Evolutionary conservation across 2,113 vertebrate genomes (phyloP).

Genomic region (Callipepla squamata): DNA sequence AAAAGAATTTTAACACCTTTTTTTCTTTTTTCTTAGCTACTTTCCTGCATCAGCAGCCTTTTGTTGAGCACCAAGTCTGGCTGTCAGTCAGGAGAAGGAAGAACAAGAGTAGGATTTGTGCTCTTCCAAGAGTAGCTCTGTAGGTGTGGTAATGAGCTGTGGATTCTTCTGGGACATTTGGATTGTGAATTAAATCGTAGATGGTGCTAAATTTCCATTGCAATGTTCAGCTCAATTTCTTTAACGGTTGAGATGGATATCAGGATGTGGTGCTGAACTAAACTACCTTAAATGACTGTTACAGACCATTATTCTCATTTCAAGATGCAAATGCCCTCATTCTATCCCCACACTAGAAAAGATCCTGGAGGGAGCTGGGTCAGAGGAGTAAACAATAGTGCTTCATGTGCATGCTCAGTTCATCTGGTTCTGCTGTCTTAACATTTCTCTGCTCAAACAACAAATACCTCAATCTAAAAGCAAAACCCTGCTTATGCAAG

Average conservation of each 20-base stretch:
- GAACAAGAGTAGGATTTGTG: background rate
- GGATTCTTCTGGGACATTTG: constrained; percentile 25
- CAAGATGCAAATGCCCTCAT: background rate
- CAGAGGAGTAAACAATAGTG: background rate
- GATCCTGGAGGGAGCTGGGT: background rate
- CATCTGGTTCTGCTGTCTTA: constrained; percentile 10
- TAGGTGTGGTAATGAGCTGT: constrained; percentile 26
- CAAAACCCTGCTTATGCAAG: background rate
- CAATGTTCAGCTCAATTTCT: constrained; percentile 6
- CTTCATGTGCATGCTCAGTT: background rate
- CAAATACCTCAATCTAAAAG: background rate
- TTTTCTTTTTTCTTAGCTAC: background rate
- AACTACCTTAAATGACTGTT: constrained; percentile 24
- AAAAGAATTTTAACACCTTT: background rate
- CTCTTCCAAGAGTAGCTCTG: constrained; percentile 2
- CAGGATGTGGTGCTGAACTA: background rate
- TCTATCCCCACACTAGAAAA: background rate
- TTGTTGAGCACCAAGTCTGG: background rate
- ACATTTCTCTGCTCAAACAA: background rate
- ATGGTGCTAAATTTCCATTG: constrained; percentile 24
- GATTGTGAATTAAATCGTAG: background rate
- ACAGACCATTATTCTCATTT: constrained; percentile 4
- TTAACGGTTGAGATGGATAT: constrained; percentile 1
- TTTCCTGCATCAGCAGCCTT: constrained; percentile 37
- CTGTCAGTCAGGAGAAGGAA: constrained; percentile 18